Evolutionary conservation across 2,888 invertebrate genomes (phyloP).

Genomic region (Pammene aurita): DNA sequence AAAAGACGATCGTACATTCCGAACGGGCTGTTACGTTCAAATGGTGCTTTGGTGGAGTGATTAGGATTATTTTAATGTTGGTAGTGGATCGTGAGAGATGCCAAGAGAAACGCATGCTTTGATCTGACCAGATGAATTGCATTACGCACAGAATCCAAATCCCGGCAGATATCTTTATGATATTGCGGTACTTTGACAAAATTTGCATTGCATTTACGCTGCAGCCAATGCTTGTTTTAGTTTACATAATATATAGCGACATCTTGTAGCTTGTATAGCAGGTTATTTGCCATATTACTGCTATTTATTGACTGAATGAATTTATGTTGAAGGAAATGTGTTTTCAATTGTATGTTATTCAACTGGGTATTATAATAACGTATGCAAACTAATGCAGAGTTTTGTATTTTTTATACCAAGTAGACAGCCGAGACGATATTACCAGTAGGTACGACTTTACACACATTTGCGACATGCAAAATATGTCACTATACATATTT

Average conservation of each 20-base stretch:
- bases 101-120: conserved; percentile 65
- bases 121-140: conserved; percentile 66
- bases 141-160: conserved; percentile 60
- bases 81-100: conserved; percentile 54
- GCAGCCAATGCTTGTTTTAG: conserved; percentile 23
- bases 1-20: conserved; percentile 31
- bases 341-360: conserved; percentile 10
- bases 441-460: too few species aligned
- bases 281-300: conserved; percentile 23
- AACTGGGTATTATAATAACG: background rate
- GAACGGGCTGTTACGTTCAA: conserved; percentile 18
- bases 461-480: background rate
- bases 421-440: too few species aligned
- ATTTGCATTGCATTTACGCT: conserved; percentile 47
- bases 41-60: conserved; percentile 29
- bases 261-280: conserved; percentile 18
- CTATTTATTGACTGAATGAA: conserved; percentile 29
- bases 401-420: background rate
- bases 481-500: conserved; percentile 47
- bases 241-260: conserved; percentile 33
- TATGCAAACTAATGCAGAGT: too few species aligned
- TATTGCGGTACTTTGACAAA: conserved; percentile 50
- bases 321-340: conserved; percentile 11
- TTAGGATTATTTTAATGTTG: conserved; percentile 58
- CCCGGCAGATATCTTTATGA: conserved; percentile 69